Percentiles rank a stretch among this genome's conserved stretches.
Conservation (phyloP, 2,113 vertebrate species). For the Garra rufa region DNA sequence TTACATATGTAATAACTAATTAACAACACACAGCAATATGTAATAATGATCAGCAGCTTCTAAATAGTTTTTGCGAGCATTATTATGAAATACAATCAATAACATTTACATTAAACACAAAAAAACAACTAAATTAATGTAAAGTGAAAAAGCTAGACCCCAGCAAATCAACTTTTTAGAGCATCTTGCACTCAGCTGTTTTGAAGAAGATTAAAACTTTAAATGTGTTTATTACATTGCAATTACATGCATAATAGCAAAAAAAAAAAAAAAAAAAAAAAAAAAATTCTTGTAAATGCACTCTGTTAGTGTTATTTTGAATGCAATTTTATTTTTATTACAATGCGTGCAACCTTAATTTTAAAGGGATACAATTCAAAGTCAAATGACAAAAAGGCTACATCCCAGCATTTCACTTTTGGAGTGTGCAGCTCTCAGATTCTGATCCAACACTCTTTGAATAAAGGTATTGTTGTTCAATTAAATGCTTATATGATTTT, state of each 20-base stretch:
- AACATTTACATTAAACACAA: no score
- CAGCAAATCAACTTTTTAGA: no score
- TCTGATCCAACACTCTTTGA: conserved; percentile 46
- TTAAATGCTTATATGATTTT: conserved; percentile 62
- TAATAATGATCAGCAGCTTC: no score
- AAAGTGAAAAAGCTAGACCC: no score
- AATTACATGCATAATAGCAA: no score
- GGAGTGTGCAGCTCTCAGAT: conserved; percentile 23
- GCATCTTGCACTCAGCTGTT: no score
- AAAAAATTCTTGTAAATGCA: neutral
- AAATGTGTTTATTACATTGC: no score
- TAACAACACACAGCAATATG: neutral
- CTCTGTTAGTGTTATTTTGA: neutral
- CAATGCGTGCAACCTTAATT: neutral
- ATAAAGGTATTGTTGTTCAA: conserved; percentile 62
- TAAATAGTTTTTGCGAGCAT: no score
- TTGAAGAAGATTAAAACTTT: no score
- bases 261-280: no score
- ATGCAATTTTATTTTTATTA: neutral
- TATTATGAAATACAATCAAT: no score
- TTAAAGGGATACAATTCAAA: neutral
- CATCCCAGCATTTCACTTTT: neutral
- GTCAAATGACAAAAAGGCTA: neutral
- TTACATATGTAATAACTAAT: neutral
- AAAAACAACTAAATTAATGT: no score